Base-by-base conservation (phyloP, 1,140 invertebrate species). In the Lerema accius region DNA sequence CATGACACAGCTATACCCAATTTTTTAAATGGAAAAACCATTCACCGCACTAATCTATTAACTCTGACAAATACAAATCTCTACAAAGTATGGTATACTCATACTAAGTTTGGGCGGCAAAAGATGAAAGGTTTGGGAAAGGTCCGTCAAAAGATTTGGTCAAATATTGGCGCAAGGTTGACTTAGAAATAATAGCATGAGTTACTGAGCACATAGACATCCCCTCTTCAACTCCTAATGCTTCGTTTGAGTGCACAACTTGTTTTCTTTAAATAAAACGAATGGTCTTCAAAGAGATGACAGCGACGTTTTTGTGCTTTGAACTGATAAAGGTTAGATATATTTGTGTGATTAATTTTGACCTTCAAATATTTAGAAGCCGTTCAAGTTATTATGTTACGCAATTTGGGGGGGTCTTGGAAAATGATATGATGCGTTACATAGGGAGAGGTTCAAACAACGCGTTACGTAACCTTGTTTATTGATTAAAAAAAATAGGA, bases 101-200 rank as follows among this genome's bases (percentile, higher is more conserved):
- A n/a, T 46, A 48, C 43, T 32, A 68, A 67, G 61, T 78, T 76
- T 72, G 55, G 74, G 63, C 82, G 82, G 84, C 63, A 63, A 76
- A 79, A 89, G 82, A 89, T 85, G 72, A 86, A 86, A 85, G 79
- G 73, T 74, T 43, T 58, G 51, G 55, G 51, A 67, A 73, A 71
- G 62, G 65, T 53, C 65, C 80, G 76, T 80, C 76, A 76, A 83
- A 68, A 85, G 77, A 82, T 83, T 82, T 82, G 77, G 71, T 83
- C 80, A 86, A 89, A 89, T 77, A 89, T 74, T 76, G 69, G 71
- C 68, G 67, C 66, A 64, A 71, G 72, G 74, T 83, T 83, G 80
- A 78, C 78, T 84, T 82, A 85, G 82, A 89, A 85, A 89, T 89
- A 89, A 89, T 89, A 89, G 78, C 78, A 81, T 83, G 78, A 86